Evolutionary conservation across 2,888 invertebrate species (phyloP), one percentile per base, ranked within the genome.

Genomic region (Watsonalla cultraria): DNA sequence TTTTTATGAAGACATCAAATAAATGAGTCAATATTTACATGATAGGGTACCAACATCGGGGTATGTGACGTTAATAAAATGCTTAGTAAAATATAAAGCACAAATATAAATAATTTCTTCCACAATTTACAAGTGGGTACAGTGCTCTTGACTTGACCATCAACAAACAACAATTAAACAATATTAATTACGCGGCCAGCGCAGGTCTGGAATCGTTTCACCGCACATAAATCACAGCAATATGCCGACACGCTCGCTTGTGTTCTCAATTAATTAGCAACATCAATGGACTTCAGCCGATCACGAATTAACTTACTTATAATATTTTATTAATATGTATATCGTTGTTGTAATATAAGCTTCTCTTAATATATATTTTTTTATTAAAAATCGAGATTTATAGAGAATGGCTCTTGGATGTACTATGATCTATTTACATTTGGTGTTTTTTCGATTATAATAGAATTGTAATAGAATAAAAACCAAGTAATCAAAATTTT

Each of bases 231-330:
- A 85, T 86, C 84, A 83, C 75, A 65, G 57, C 62, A 63, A 73
- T 76, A 70, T 70, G 62, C 77, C 72, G 78, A 73, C 80, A 74
- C 70, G 70, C 70, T 64, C 74, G 62, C 78, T 78, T 76, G 72
- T 80, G 77, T 75, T 78, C 78, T 77, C 78, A 76, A 86, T 86
- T 82, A 85, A 86, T 88, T 86, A 85, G 74, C 64, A 49, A 77
- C 80, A 78, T 86, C 84, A 86, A 82, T 80, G 72, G 70, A 70
- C 68, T 76, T 78, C 74, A 70, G 64, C 65, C 69, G 69, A 69
- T 73, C 70, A 71, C 70, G 73, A 74, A 55, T 54, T 51, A 55
- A 66, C 54, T 55, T 56, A 62, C 24, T 24, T 24, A 24, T 24
- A 24, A 24, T 24, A 24, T 4, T 24, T 24, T 24, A 24, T 24